Evolutionary conservation across 2,888 invertebrate genomes (phyloP).

Genomic region (Agrochola lota): DNA sequence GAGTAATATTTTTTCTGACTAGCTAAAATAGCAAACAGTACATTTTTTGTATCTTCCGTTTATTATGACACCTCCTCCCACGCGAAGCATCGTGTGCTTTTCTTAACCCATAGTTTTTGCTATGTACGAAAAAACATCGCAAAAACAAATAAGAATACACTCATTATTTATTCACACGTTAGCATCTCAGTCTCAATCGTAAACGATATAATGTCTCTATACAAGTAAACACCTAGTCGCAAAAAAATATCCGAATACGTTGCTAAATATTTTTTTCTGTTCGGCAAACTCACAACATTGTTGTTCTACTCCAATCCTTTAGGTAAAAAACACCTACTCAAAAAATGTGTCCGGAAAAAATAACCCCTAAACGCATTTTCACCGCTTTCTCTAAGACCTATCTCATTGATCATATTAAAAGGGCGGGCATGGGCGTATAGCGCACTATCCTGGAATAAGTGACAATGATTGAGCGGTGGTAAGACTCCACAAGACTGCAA

Average conservation of each 20-base stretch:
- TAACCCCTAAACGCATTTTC: neutral
- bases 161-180: slow-evolving; percentile 34
- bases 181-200: slow-evolving; percentile 28
- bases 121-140: slow-evolving; percentile 30
- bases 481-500: slow-evolving; percentile 16
- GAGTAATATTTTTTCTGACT: slow-evolving; percentile 13
- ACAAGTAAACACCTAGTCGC: neutral
- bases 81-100: slow-evolving; percentile 24
- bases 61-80: slow-evolving; percentile 26
- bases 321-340: neutral
- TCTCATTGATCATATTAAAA: slow-evolving; percentile 20
- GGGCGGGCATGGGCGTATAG: neutral
- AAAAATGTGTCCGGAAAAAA: neutral
- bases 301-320: neutral
- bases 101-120: slow-evolving; percentile 32
- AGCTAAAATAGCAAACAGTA: slow-evolving; percentile 21
- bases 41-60: slow-evolving; percentile 13
- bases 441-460: slow-evolving; percentile 35
- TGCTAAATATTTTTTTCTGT: neutral
- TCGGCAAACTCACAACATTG: neutral
- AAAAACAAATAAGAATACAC: slow-evolving; percentile 31
- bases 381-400: slow-evolving; percentile 9
- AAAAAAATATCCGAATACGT: neutral
- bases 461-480: slow-evolving; percentile 40
- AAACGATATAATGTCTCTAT: slow-evolving; percentile 13